phyloP scores from a whole-genome alignment of 35 echinoderm and acorn worm species.

The Anneissia japonica region DNA sequence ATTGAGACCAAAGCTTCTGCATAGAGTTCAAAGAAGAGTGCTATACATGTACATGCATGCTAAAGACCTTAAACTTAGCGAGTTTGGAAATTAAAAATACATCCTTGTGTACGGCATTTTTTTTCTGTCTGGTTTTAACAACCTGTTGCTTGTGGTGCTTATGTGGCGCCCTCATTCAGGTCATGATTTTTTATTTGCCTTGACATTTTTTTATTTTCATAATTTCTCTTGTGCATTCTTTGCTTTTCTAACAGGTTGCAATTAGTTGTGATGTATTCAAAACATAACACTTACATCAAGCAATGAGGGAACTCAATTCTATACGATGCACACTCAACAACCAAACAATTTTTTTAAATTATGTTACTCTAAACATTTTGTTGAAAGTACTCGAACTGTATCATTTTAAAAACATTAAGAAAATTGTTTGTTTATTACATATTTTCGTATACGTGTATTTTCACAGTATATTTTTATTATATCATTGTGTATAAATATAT shows the following conservation, averaged over 20 bases:
- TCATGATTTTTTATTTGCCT: background rate
- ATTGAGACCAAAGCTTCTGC: background rate
- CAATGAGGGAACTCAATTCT: background rate
- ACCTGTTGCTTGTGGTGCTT: background rate
- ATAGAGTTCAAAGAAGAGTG: background rate
- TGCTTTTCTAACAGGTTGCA: background rate
- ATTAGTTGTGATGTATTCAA: background rate
- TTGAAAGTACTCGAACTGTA: background rate
- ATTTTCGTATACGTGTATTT: background rate
- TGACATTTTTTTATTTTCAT: background rate
- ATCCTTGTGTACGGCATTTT: background rate
- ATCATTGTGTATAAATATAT: background rate
- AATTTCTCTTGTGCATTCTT: background rate
- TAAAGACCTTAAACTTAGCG: background rate
- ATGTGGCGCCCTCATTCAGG: background rate
- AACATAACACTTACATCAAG: background rate
- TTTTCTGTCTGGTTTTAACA: background rate
- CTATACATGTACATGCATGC: background rate
- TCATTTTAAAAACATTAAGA: background rate
- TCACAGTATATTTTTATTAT: background rate
- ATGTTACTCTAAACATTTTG: background rate
- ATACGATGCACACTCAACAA: background rate
- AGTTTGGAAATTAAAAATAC: background rate
- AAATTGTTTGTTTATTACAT: background rate
- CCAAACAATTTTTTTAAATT: background rate